Evolutionary conservation across 37 sponge, comb jelly and placozoan genomes (phyloP).

Genomic region (Theonella swinhoei): DNA sequence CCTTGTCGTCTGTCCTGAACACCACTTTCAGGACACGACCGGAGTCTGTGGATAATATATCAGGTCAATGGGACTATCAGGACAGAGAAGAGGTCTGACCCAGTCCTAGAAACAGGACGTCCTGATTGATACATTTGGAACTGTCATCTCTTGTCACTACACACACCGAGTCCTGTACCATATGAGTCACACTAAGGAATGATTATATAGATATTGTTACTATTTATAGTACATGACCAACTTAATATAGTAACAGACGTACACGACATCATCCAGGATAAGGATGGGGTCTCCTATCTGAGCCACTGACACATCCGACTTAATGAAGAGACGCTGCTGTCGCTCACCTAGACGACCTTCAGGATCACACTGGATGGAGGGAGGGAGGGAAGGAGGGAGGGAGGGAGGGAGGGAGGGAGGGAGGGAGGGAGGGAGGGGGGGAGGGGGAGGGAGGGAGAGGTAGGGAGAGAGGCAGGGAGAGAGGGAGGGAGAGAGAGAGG

Average conservation of each 20-base stretch:
- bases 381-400: neutral
- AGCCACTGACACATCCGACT: neutral
- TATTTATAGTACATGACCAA: neutral
- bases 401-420: slow-evolving; percentile 3
- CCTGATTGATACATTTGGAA: slow-evolving; percentile 6
- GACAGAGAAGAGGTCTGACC: neutral
- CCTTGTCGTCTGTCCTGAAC: neutral
- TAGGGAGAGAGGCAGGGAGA: slow-evolving; percentile 1
- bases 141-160: slow-evolving; percentile 1
- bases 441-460: slow-evolving; percentile 9
- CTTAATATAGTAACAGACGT: neutral
- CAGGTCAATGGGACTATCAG: neutral
- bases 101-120: slow-evolving; percentile 43
- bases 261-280: slow-evolving; percentile 2
- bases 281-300: slow-evolving; percentile 15
- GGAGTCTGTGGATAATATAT: neutral
- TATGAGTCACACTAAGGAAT: slow-evolving; percentile 18
- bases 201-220: neutral
- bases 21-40: neutral
- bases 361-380: slow-evolving; percentile 4
- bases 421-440: slow-evolving; percentile 8
- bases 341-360: neutral
- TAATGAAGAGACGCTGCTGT: neutral
- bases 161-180: slow-evolving; percentile 24
- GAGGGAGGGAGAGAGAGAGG: slow-evolving; percentile 7